A percentile compares a stretch with the other conserved stretches of the same genome.
These are phyloP conservation scores for Hypercompe scribonia DNA, from an alignment of 2,888 invertebrate genomes.

Conservation along the genomic window DNA sequence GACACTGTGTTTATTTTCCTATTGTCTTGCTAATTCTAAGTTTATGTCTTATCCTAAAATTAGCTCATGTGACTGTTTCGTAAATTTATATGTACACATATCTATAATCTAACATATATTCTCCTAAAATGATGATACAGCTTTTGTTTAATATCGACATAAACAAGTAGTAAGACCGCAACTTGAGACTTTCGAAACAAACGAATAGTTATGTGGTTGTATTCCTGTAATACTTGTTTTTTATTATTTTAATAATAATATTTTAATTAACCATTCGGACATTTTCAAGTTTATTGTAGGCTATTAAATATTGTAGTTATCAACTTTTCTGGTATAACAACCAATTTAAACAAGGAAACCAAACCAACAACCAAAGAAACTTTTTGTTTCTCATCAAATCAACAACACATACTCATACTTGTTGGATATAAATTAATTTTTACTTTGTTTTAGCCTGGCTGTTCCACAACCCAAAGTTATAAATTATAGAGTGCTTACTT, in stretches of 20 bases:
- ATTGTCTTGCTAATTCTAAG: neutral
- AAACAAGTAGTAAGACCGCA: too few relatives aligned
- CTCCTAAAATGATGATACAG: too few relatives aligned
- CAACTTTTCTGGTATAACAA: neutral
- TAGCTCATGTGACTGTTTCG: neutral
- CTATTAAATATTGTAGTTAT: too few relatives aligned
- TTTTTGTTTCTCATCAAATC: neutral
- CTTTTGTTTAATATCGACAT: too few relatives aligned
- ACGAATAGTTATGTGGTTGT: neutral
- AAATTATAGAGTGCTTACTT: neutral
- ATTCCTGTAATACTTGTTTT: neutral
- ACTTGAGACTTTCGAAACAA: neutral
- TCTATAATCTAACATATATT: too few relatives aligned
- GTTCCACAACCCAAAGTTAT: too few relatives aligned
- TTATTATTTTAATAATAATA: too few relatives aligned
- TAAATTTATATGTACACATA: too few relatives aligned
- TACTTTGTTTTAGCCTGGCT: neutral
- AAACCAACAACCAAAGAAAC: too few relatives aligned
- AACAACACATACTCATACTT: neutral
- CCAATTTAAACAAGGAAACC: neutral
- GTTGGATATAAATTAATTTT: neutral
- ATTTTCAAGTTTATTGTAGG: too few relatives aligned
- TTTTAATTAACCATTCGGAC: too few relatives aligned
- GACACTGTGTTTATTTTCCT: neutral
- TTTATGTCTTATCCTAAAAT: neutral